Conservation (phyloP, 92 coral and sea anemone genomes). For the Plumapathes pennacea region DNA sequence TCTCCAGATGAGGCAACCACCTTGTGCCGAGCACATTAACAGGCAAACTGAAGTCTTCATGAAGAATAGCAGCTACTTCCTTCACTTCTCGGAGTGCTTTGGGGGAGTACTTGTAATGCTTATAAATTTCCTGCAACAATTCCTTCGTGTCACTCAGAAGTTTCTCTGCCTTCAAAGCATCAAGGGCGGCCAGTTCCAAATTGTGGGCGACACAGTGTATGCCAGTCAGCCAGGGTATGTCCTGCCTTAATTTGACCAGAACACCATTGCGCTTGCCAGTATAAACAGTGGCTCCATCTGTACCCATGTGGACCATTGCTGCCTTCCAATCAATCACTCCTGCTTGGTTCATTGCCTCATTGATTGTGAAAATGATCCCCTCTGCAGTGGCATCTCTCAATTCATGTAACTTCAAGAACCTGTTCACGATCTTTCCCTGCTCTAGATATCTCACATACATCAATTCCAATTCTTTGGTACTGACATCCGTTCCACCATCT, state of each 20-base stretch:
- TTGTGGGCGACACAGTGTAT: slow-evolving; percentile 20
- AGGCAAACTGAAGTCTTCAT: slow-evolving; percentile 16
- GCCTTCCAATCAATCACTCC: slow-evolving; percentile 32
- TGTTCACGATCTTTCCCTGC: slow-evolving; percentile 24
- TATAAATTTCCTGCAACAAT: slow-evolving; percentile 11
- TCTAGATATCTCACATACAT: slow-evolving; percentile 22
- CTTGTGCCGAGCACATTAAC: slow-evolving; percentile 21
- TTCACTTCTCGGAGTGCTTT: slow-evolving; percentile 32
- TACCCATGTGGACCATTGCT: slow-evolving; percentile 11
- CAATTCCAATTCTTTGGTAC: slow-evolving; percentile 34
- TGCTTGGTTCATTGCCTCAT: slow-evolving; percentile 9
- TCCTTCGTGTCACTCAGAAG: not conserved
- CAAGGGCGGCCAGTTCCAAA: slow-evolving; percentile 16
- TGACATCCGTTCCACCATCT: slow-evolving; percentile 49
- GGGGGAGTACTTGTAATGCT: slow-evolving; percentile 9
- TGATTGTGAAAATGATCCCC: slow-evolving; percentile 25
- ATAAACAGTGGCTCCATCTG: slow-evolving; percentile 47
- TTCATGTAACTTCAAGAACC: slow-evolving; percentile 23
- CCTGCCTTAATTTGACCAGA: slow-evolving; percentile 11
- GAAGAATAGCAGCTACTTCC: slow-evolving; percentile 15
- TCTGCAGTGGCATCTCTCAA: slow-evolving; percentile 36
- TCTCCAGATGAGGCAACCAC: slow-evolving; percentile 30
- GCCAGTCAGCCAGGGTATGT: slow-evolving; percentile 20
- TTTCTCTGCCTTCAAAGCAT: slow-evolving; percentile 8
- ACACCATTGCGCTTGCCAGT: slow-evolving; percentile 22